Evolutionary conservation across 2,888 invertebrate genomes (phyloP).

Genomic region (Thymelicus lineola): DNA sequence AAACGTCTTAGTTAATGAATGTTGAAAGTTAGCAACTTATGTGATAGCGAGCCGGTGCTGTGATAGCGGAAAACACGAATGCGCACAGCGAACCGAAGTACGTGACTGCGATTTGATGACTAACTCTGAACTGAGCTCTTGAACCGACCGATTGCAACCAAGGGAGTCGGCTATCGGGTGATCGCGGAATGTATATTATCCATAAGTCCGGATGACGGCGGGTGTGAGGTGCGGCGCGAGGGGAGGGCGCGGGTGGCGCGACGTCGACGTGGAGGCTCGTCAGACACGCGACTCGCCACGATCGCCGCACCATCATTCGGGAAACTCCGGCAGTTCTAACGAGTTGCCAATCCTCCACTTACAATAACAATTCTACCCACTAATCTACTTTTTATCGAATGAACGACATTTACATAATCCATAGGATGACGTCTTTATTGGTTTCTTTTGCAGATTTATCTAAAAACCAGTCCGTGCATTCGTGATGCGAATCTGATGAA

Average conservation of each 20-base stretch:
- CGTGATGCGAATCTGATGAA: not conserved
- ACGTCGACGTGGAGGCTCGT: constrained; percentile 82
- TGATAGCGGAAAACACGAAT: constrained; percentile 48
- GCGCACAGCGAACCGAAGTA: constrained; percentile 50
- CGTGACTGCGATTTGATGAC: constrained; percentile 52
- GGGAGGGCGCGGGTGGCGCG: constrained; percentile 66
- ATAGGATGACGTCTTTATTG: not conserved
- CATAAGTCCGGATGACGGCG: constrained; percentile 49
- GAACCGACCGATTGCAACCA: constrained; percentile 42
- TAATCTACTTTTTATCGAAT: constrained; percentile 9
- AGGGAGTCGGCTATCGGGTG: constrained; percentile 50
- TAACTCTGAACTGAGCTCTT: constrained; percentile 22
- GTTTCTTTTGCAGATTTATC: not conserved
- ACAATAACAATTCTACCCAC: not conserved
- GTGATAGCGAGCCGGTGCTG: constrained; percentile 43
- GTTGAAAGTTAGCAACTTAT: constrained; percentile 18
- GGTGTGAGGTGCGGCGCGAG: constrained; percentile 55
- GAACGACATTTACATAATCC: not conserved
- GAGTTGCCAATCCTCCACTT: not conserved
- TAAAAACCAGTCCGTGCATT: constrained; percentile 1
- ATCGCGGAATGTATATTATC: constrained; percentile 61
- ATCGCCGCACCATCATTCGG: constrained; percentile 53
- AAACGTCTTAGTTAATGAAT: constrained; percentile 12
- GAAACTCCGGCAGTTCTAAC: constrained; percentile 6
- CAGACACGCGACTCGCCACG: constrained; percentile 79